These are phyloP conservation scores for Decapterus maruadsi DNA, from an alignment of 2,797 vertebrate genomes.

Conservation along the genomic window DNA sequence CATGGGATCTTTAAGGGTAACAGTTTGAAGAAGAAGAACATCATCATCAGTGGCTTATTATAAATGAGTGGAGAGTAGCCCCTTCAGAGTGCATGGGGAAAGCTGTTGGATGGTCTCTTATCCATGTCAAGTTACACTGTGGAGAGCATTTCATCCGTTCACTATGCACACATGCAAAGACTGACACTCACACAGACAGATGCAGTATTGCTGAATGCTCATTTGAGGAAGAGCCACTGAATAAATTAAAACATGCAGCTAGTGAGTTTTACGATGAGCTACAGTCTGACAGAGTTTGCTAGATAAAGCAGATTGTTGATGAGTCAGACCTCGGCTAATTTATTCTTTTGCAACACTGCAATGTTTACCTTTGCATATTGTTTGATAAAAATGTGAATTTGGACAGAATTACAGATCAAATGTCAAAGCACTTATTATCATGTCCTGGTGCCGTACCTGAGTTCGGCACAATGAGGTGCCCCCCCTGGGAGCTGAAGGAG, in stretches of 20 bases:
- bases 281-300: slow-evolving; percentile 18
- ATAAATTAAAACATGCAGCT: slow-evolving; percentile 14
- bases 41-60: slow-evolving; percentile 16
- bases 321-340: background rate
- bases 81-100: slow-evolving; percentile 2
- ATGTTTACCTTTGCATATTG: slow-evolving; percentile 3
- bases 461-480: slow-evolving; percentile 95
- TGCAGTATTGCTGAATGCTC: slow-evolving; percentile 1
- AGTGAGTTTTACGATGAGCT: slow-evolving; percentile 31
- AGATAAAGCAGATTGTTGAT: slow-evolving; percentile 17
- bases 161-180: background rate
- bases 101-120: slow-evolving; percentile 32
- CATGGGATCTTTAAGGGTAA: slow-evolving; percentile 23
- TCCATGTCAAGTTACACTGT: slow-evolving; percentile 6
- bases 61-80: slow-evolving; percentile 25
- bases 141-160: slow-evolving; percentile 23
- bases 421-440: background rate
- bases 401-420: background rate
- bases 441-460: slow-evolving; percentile 86
- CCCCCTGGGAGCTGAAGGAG: slow-evolving; percentile 96
- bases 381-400: slow-evolving; percentile 5
- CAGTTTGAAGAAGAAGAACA: slow-evolving; percentile 1
- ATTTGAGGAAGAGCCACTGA: background rate
- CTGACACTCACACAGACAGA: background rate
- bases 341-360: slow-evolving; percentile 1